Evolutionary conservation across 2,888 invertebrate species (phyloP), one percentile per base, ranked within the genome.

Genomic region (Elmis aenea): DNA sequence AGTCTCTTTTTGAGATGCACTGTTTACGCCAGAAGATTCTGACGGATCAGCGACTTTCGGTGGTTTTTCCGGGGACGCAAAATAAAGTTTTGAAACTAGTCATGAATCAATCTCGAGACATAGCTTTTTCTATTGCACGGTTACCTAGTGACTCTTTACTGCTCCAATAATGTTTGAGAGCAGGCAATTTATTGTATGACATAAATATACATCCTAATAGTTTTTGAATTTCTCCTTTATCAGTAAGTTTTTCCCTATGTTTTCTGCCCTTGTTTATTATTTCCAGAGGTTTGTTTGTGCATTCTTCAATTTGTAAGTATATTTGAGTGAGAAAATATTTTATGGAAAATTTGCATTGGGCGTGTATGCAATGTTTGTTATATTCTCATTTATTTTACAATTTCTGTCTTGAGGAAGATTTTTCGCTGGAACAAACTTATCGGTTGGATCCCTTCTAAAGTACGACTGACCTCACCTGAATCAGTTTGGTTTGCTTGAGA

Each of bases 291-390:
- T 33, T n/a, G 18, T 35, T 35, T 11, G 29, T 28, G 21, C 35
- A 29, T 12, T 28, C 28, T 13, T 23, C 35, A 13, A 35, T 21
- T 20, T 28, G 35, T 22, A 35, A 22, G 28, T 35, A 23, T 8
- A 35, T 28, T n/a, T 23, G 35, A 35, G 15, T 35, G 35, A 35
- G 23, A 16, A 35, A 28, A 35, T 13, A 35, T 14, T n/a, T 35
- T 35, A 13, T 28, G 35, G 24, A 35, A 28, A 14, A 35, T 12
- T 35, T 35, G 28, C 35, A 35, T 22, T 35, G 35, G 35, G 14
- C 27, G 28, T 15, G 20, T 24, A 24, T 32, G 5, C 14, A 22
- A 10, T 11, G 25, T 25, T n/a, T n/a, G n/a, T n/a, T 9, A 25
- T 25, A 25, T 25, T 11, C 12, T 25, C n/a, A n/a, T n/a, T n/a